Conservation (phyloP, 2,797 vertebrate species). For the Cryptoblepharus egeriae region DNA sequence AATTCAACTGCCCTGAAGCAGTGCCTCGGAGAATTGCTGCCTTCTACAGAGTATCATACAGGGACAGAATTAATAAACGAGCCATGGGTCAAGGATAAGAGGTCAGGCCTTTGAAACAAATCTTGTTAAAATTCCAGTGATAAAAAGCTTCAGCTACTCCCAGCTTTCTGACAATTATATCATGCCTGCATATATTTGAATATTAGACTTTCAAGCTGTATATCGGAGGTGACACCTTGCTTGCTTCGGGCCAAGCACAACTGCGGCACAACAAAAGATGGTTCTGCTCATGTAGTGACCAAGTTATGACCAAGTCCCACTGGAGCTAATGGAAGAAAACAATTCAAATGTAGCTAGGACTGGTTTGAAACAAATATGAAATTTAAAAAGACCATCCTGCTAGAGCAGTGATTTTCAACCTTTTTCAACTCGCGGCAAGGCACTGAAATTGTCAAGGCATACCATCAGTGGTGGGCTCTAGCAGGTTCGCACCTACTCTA, state of each 20-base stretch:
- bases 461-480: no score
- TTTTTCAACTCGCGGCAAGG: no score
- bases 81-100: slow-evolving; percentile 9
- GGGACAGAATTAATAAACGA: slow-evolving; percentile 35
- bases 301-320: no score
- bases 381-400: no score
- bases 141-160: background rate
- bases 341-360: no score
- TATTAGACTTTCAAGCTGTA: slow-evolving; percentile 15
- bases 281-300: background rate
- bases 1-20: slow-evolving; percentile 28
- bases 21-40: background rate
- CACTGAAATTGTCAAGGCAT: no score
- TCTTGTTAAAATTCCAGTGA: slow-evolving; percentile 29
- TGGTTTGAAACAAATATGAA: no score
- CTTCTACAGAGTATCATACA: slow-evolving; percentile 14
- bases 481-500: no score
- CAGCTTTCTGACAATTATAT: slow-evolving; percentile 5
- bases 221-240: background rate
- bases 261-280: background rate
- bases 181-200: slow-evolving; percentile 11
- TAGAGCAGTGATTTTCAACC: no score
- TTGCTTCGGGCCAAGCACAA: slow-evolving; percentile 9
- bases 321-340: no score
- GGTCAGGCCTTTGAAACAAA: slow-evolving; percentile 32